Evolutionary conservation across 2,888 invertebrate species (phyloP).

Genomic region (Andrena chrysosceles): DNA sequence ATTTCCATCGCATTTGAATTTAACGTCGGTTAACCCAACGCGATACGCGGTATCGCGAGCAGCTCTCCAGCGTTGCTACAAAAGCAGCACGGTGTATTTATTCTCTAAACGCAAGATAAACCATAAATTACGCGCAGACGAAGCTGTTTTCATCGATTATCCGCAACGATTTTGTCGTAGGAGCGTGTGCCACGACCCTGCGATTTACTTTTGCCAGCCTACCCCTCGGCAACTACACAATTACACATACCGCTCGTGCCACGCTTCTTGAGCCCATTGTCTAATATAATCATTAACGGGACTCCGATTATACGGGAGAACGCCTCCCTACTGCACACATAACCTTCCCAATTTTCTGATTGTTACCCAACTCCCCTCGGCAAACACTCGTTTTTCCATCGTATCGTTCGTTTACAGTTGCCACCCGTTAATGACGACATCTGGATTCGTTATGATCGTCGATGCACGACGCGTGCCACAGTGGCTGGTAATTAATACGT

Average conservation of each 20-base stretch:
- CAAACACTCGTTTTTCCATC: neutral
- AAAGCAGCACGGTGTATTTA: neutral
- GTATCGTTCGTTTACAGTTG: neutral
- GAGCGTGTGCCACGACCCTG: slow-evolving; percentile 59
- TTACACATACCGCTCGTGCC: slow-evolving; percentile 61
- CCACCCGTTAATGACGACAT: slow-evolving; percentile 10
- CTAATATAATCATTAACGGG: slow-evolving; percentile 74
- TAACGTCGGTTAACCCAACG: slow-evolving; percentile 15
- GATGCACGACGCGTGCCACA: neutral
- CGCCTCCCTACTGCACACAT: slow-evolving; percentile 51
- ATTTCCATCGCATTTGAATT: slow-evolving; percentile 50
- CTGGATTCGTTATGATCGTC: neutral
- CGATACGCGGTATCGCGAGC: slow-evolving; percentile 18
- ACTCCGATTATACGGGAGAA: slow-evolving; percentile 72
- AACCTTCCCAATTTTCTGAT: slow-evolving; percentile 59
- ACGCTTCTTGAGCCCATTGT: slow-evolving; percentile 72
- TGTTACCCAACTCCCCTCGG: slow-evolving; percentile 18
- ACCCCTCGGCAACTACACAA: slow-evolving; percentile 62
- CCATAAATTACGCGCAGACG: slow-evolving; percentile 41
- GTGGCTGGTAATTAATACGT: slow-evolving; percentile 8
- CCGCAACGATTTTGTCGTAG: slow-evolving; percentile 57
- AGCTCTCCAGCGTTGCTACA: neutral
- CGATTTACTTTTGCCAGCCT: slow-evolving; percentile 69
- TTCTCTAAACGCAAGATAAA: slow-evolving; percentile 21
- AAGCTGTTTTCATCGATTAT: slow-evolving; percentile 71